Percentiles rank a stretch among this genome's conserved stretches.
phyloP scores from a whole-genome alignment of 2,113 vertebrate species.

The Maylandia zebra region DNA sequence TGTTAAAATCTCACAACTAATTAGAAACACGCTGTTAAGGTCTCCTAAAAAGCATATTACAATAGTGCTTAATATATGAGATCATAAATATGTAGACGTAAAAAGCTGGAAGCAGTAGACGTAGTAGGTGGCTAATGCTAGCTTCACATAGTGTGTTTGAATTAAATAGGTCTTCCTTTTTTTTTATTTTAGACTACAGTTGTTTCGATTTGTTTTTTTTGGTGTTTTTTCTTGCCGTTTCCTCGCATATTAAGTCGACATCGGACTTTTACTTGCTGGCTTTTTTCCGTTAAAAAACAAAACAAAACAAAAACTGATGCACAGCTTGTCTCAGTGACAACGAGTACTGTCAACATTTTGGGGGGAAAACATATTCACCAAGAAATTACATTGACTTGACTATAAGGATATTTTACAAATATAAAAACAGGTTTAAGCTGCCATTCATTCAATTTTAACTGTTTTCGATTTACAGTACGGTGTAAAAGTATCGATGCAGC shows the following conservation, averaged over 20 bases:
- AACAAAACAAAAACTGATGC: not conserved
- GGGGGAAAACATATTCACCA: not conserved
- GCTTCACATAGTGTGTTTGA: not conserved
- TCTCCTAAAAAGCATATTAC: not conserved
- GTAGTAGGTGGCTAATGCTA: not conserved
- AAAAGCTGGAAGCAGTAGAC: not conserved
- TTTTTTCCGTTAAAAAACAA: not conserved
- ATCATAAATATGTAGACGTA: not conserved
- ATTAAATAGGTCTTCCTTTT: not conserved
- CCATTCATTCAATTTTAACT: not conserved
- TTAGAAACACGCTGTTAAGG: not conserved
- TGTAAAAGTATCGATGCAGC: not conserved
- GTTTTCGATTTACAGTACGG: not conserved
- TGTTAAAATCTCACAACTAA: not conserved
- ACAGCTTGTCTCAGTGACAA: not conserved
- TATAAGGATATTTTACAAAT: not conserved
- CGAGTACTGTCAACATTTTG: not conserved
- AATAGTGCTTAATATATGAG: fast-evolving
- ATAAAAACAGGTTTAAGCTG: not conserved
- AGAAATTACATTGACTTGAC: not conserved
- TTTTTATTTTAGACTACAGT: not conserved
- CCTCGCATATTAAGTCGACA: not conserved
- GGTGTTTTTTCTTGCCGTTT: not conserved
- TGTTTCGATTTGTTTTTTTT: not conserved
- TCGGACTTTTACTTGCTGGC: not conserved